Base-by-base conservation (phyloP, 2,888 invertebrate species). In the Nomada ferruginata region DNA sequence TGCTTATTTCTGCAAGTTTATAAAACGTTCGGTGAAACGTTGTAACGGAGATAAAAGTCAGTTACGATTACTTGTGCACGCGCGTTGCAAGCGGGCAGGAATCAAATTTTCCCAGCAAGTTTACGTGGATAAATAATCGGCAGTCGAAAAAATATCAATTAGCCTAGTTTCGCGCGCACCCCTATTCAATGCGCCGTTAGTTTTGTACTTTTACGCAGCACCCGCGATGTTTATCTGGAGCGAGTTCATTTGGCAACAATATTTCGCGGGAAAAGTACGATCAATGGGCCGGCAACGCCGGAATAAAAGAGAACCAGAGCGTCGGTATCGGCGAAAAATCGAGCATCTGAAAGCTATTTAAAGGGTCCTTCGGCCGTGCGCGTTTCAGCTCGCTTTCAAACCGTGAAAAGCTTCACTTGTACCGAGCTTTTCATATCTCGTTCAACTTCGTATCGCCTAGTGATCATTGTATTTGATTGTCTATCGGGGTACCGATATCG, bases 371-470 rank as follows among this genome's bases (percentile, higher is more conserved):
- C 36, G 60, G 13, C 59, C 29, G 42, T n/a, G 52, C 2, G 15
- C 60, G 59, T n/a, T 76, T 57, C 50, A 59, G 47, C 3, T 20
- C 42, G 76, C 72, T 72, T 72, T 65, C 52, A 53, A 65, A 65
- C 29, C 3, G 72, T 47, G 65, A 65, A 65, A 76, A 76, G 76
- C 72, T 76, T 59, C 64, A 13, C 52, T 65, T 36, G 59, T 77
- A 60, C 20, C 76, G 29, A 44, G 65, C 59, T 72, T 65, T 76
- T 76, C 72, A 72, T 76, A 76, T 76, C 64, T 65, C 18, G 59
- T 44, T 65, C 64, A 1, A 10, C 13, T 59, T 29, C 63, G 52
- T 60, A 65, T 72, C 72, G 72, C 44, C 29, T n/a, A 3, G 59
- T 47, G 52, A 64, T 77, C 57, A 53, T 72, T 60, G 72, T 29